Percentiles rank a stretch among this genome's conserved stretches.
Conservation (phyloP, 2,888 invertebrate genomes). For the Coelogynopora nodosa region DNA sequence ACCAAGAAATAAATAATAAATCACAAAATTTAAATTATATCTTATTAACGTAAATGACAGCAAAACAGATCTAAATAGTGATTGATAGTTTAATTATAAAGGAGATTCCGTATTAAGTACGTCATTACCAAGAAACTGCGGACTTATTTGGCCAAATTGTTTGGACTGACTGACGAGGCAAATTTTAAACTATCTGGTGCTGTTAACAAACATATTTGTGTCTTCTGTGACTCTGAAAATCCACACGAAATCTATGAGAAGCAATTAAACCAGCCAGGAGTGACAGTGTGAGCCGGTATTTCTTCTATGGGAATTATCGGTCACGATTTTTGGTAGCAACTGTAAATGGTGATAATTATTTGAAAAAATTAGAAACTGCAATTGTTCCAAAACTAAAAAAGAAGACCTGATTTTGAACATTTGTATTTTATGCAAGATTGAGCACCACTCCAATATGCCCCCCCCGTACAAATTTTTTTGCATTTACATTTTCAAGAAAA, state of each 20-base stretch:
- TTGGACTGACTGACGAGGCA: slow-evolving; percentile 17
- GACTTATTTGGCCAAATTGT: no score
- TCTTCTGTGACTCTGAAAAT: background rate
- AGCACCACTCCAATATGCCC: background rate
- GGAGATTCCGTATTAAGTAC: no score
- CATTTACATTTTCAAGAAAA: background rate
- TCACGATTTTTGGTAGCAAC: background rate
- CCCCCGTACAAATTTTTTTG: background rate
- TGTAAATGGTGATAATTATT: background rate
- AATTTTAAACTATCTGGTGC: background rate
- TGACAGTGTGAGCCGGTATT: background rate
- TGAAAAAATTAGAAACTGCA: no score
- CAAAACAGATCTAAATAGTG: no score
- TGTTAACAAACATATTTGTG: background rate
- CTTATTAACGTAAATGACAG: no score
- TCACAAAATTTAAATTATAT: no score
- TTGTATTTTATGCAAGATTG: background rate
- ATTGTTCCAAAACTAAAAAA: no score
- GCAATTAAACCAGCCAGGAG: background rate
- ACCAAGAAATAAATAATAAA: no score
- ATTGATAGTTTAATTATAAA: no score
- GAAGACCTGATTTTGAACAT: background rate
- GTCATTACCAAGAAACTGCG: no score
- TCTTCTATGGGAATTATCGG: background rate
- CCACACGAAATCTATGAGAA: background rate